Percentiles rank a stretch among this genome's conserved stretches.
phyloP scores from a whole-genome alignment of 1,140 invertebrate species.

The Brachionus koreanus region DNA sequence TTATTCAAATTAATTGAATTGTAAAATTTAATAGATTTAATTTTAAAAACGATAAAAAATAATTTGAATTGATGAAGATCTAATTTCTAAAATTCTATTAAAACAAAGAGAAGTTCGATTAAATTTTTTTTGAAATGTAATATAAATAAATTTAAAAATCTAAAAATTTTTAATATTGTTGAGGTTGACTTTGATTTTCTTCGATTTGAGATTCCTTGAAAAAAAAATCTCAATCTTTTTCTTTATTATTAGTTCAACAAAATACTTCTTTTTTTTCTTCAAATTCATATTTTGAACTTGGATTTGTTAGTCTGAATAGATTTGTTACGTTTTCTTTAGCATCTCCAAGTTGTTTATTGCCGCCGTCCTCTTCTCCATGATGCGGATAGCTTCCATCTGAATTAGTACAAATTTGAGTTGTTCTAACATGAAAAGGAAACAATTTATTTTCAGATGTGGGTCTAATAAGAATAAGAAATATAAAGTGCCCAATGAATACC shows the following conservation, averaged over 20 bases:
- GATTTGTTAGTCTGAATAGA: neutral
- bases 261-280: neutral
- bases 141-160: too few relatives aligned
- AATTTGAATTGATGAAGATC: too few relatives aligned
- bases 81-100: too few relatives aligned
- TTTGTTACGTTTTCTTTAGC: neutral
- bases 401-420: slow-evolving; percentile 65
- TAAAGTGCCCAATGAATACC: slow-evolving; percentile 68
- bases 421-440: slow-evolving; percentile 79
- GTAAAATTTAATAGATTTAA: too few relatives aligned
- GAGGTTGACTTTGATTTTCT: too few relatives aligned
- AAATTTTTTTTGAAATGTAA: too few relatives aligned
- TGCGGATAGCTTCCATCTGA: slow-evolving; percentile 43
- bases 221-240: neutral
- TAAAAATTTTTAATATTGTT: too few relatives aligned
- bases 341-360: slow-evolving; percentile 8
- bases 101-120: too few relatives aligned
- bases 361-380: slow-evolving; percentile 20
- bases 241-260: neutral
- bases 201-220: neutral
- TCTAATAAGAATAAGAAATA: slow-evolving; percentile 69
- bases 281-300: slow-evolving; percentile 5
- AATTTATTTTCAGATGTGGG: slow-evolving; percentile 76
- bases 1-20: too few relatives aligned
- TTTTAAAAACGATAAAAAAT: too few relatives aligned